A percentile compares a stretch with the other conserved stretches of the same genome.
Evolutionary conservation across 2,888 invertebrate genomes (phyloP).

Genomic region (Macrophya annulata): DNA sequence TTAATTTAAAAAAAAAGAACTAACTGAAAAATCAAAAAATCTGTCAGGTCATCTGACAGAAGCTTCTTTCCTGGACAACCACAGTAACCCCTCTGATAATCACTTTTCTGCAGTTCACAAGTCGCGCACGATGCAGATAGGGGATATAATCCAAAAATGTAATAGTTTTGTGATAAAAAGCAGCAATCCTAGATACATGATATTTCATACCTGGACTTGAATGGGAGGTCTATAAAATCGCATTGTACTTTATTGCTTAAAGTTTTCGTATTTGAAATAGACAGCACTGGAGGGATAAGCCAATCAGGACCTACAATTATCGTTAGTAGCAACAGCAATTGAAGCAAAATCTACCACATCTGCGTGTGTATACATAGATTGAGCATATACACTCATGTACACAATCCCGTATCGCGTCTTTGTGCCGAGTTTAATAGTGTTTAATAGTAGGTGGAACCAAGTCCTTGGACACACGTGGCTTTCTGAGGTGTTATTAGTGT

Average conservation of each 20-base stretch:
- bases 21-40: too few species aligned
- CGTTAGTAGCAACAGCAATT: constrained; percentile 48
- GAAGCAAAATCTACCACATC: constrained; percentile 15
- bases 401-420: not conserved
- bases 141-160: not conserved
- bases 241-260: not conserved
- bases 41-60: too few species aligned
- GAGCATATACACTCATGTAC: not conserved
- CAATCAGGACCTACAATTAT: constrained; percentile 49
- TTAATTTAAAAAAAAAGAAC: too few species aligned
- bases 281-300: constrained; percentile 32
- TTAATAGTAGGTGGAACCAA: constrained; percentile 32
- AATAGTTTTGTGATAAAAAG: not conserved
- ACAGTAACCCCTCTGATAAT: too few species aligned
- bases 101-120: not conserved
- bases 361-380: not conserved
- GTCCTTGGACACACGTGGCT: constrained; percentile 40
- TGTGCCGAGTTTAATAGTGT: constrained; percentile 36
- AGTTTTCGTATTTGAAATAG: constrained; percentile 29
- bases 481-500: constrained; percentile 67
- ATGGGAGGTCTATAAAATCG: constrained; percentile 5
- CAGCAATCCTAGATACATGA: not conserved
- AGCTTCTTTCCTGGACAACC: too few species aligned
- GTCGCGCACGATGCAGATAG: too few species aligned
- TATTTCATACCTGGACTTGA: not conserved